Conservation (phyloP, 2,888 invertebrate species). For the Sphaerophoria rueppellii region DNA sequence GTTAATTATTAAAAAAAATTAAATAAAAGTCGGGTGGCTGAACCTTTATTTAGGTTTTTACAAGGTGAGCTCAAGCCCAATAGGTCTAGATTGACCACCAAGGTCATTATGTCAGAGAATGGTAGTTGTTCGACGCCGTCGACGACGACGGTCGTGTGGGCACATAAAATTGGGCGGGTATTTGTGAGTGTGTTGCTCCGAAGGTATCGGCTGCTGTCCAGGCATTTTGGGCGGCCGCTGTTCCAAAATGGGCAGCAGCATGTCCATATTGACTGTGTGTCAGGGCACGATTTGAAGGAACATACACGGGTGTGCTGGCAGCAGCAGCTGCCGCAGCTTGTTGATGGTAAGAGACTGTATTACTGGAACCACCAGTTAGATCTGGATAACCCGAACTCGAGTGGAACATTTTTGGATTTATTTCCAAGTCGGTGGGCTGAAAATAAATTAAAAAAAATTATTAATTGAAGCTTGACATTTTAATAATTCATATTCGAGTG, state of each 20-base stretch:
- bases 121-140: too few relatives aligned
- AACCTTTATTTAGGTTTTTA: too few relatives aligned
- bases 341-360: constrained; percentile 80
- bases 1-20: too few relatives aligned
- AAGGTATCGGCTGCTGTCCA: constrained; percentile 82
- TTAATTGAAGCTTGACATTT: background rate
- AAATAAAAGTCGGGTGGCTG: too few relatives aligned
- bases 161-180: constrained; percentile 88
- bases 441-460: constrained; percentile 24
- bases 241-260: constrained; percentile 82
- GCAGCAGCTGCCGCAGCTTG: constrained; percentile 78
- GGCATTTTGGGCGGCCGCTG: constrained; percentile 82
- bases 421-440: constrained; percentile 55
- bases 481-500: too few relatives aligned
- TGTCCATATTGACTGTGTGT: constrained; percentile 84
- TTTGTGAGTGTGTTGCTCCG: constrained; percentile 81
- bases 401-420: constrained; percentile 80
- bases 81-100: too few relatives aligned
- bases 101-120: too few relatives aligned
- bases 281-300: constrained; percentile 85
- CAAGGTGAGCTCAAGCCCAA: too few relatives aligned
- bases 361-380: constrained; percentile 78
- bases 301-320: constrained; percentile 86
- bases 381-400: constrained; percentile 80
- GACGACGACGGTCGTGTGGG: too few relatives aligned